Conservation (phyloP, 2,797 vertebrate species). For the Anguilla obscura region DNA sequence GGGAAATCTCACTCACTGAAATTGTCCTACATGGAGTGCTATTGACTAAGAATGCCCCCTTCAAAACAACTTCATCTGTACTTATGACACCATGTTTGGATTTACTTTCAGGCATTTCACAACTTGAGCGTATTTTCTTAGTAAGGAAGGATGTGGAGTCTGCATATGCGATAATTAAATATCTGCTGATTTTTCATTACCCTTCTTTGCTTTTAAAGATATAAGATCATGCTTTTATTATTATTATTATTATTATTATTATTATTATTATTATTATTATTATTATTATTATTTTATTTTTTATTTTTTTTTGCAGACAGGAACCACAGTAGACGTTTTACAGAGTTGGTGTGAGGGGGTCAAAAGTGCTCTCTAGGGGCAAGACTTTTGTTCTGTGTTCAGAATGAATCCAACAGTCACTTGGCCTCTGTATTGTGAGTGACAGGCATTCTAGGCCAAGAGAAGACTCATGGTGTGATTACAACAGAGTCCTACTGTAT, state of each 20-base stretch:
- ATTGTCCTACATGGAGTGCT: not conserved
- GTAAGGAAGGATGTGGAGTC: not conserved
- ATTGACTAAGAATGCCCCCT: not conserved
- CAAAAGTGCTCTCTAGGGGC: not conserved
- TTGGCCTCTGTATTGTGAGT: not conserved
- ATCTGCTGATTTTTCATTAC: not conserved
- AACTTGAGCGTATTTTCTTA: not conserved
- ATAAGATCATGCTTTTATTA: not conserved
- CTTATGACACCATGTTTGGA: not conserved
- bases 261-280: too few relatives aligned
- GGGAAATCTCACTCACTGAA: not conserved
- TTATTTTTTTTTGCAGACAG: not conserved
- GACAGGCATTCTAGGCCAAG: not conserved
- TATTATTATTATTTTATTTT: too few relatives aligned
- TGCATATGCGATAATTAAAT: not conserved
- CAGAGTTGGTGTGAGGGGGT: not conserved
- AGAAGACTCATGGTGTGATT: too few relatives aligned
- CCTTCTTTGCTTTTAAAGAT: not conserved
- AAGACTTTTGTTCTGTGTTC: not conserved
- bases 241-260: too few relatives aligned
- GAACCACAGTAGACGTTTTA: not conserved
- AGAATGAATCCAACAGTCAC: not conserved
- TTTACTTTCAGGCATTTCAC: not conserved
- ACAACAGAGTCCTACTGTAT: not conserved
- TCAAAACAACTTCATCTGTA: not conserved